Conservation (phyloP, 2,888 invertebrate genomes). For the Apoda limacodes region DNA sequence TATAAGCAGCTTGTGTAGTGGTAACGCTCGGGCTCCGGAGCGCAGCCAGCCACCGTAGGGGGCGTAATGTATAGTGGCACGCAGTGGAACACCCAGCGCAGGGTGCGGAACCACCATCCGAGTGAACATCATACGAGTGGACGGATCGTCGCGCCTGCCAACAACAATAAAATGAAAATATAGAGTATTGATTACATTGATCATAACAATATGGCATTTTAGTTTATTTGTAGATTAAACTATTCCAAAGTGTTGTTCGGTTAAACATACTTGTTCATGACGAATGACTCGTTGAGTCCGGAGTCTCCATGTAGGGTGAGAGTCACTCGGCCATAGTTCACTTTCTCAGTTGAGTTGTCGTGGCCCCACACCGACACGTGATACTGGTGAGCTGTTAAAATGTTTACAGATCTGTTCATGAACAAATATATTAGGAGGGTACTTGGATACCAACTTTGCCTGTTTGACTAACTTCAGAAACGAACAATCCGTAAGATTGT, state of each 20-base stretch:
- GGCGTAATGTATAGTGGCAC: slow-evolving; percentile 83
- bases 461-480: too few species aligned
- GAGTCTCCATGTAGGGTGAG: slow-evolving; percentile 84
- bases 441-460: too few species aligned
- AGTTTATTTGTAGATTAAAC: background rate
- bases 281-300: slow-evolving; percentile 88
- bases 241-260: background rate
- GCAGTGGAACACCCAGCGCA: slow-evolving; percentile 78
- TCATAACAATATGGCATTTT: too few species aligned
- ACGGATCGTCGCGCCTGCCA: slow-evolving; percentile 84
- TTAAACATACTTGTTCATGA: slow-evolving; percentile 81
- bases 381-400: slow-evolving; percentile 90
- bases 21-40: slow-evolving; percentile 83
- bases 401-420: too few species aligned
- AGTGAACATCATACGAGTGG: slow-evolving; percentile 79
- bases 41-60: slow-evolving; percentile 93
- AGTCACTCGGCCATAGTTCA: slow-evolving; percentile 84
- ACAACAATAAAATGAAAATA: too few species aligned
- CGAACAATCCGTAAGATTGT: too few species aligned
- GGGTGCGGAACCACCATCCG: slow-evolving; percentile 92
- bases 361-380: slow-evolving; percentile 85
- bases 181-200: too few species aligned
- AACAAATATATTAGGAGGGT: too few species aligned
- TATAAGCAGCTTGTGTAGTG: slow-evolving; percentile 84
- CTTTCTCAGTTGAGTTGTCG: slow-evolving; percentile 49